Evolutionary conservation across 1,140 invertebrate genomes (phyloP).

Genomic region (Ectropis grisescens): DNA sequence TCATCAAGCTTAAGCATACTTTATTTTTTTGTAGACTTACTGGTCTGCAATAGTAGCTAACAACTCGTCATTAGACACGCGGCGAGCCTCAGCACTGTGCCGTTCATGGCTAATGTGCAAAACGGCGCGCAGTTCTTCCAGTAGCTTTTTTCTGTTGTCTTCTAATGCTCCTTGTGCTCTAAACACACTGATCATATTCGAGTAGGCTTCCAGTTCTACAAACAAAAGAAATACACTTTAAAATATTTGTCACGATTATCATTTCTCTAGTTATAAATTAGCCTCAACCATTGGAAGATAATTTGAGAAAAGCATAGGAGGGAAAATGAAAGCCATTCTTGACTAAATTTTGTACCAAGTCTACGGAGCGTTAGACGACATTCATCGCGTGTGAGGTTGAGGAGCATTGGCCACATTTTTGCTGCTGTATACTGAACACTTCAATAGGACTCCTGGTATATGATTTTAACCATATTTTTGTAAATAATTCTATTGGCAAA

Average conservation of each 20-base stretch:
- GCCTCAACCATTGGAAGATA: slow-evolving; percentile 15
- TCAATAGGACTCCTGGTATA: slow-evolving; percentile 46
- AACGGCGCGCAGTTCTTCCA: slow-evolving; percentile 84
- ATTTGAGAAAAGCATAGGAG: slow-evolving; percentile 57
- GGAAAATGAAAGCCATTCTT: slow-evolving; percentile 66
- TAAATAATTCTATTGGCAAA: slow-evolving; percentile 63
- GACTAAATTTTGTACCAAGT: slow-evolving; percentile 78
- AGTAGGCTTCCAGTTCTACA: slow-evolving; percentile 92
- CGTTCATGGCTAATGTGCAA: slow-evolving; percentile 91
- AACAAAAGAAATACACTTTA: slow-evolving; percentile 33
- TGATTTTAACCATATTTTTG: slow-evolving; percentile 63
- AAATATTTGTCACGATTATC: slow-evolving; percentile 16
- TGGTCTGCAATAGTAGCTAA: slow-evolving; percentile 88
- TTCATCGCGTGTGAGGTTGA: slow-evolving; percentile 78
- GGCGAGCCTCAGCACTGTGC: slow-evolving; percentile 89
- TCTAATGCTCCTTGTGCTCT: slow-evolving; percentile 91
- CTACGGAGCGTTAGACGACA: slow-evolving; percentile 87
- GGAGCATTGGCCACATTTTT: slow-evolving; percentile 65
- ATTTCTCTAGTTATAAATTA: slow-evolving; percentile 16
- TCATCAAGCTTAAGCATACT: slow-evolving; percentile 23
- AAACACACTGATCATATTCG: slow-evolving; percentile 88
- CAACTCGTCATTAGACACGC: slow-evolving; percentile 92
- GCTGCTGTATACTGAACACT: slow-evolving; percentile 33
- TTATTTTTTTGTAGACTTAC: slow-evolving; percentile 76
- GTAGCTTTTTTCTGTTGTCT: slow-evolving; percentile 85